Percentiles rank a stretch among this genome's conserved stretches.
Conservation (phyloP, 2,888 invertebrate species). For the Ennomos fuscantarius region DNA sequence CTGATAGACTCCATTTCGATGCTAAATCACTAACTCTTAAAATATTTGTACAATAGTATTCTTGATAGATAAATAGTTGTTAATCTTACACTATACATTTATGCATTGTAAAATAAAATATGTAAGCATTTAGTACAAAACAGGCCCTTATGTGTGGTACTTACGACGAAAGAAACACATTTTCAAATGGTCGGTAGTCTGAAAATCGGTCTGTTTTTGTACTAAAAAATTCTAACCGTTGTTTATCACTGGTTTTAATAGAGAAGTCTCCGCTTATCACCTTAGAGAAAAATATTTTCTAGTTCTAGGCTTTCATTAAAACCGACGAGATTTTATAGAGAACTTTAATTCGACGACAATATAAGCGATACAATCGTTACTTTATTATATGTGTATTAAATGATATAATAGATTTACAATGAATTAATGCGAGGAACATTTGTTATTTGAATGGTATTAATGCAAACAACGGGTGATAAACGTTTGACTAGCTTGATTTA, state of each 20-base stretch:
- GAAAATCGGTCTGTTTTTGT: constrained; percentile 40
- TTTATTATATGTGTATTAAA: background rate
- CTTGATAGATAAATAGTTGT: constrained; percentile 46
- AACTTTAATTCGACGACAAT: no score
- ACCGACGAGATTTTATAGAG: no score
- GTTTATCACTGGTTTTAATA: constrained; percentile 33
- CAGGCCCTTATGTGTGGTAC: constrained; percentile 19
- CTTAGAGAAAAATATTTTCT: constrained; percentile 9
- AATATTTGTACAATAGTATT: constrained; percentile 64
- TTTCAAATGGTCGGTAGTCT: constrained; percentile 22
- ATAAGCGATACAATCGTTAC: background rate
- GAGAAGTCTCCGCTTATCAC: constrained; percentile 37
- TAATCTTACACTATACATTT: constrained; percentile 43
- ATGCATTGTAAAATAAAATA: constrained; percentile 35
- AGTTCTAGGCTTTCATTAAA: background rate
- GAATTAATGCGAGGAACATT: constrained; percentile 3
- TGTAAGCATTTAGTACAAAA: constrained; percentile 51
- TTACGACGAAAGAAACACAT: constrained; percentile 4
- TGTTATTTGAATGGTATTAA: constrained; percentile 11
- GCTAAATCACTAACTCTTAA: constrained; percentile 57
- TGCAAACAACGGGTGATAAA: constrained; percentile 25
- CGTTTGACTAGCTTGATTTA: constrained; percentile 22
- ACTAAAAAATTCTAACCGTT: constrained; percentile 29
- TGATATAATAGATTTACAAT: constrained; percentile 10
- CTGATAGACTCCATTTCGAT: constrained; percentile 40